phyloP scores from a whole-genome alignment of 2,888 invertebrate genomes.

The Leptopilina myrica region DNA sequence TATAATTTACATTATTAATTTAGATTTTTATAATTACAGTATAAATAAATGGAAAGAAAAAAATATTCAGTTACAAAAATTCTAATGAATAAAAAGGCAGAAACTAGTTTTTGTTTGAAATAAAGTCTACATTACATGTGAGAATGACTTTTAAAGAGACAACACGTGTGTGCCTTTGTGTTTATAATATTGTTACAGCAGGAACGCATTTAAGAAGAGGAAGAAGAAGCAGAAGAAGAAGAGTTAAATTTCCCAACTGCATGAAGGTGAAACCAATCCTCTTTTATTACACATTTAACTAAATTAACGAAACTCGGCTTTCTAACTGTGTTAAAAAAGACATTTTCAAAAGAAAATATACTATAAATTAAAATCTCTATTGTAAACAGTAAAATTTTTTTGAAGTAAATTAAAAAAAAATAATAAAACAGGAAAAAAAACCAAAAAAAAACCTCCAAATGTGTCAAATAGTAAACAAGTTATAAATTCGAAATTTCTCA shows the following conservation, averaged over 20 bases:
- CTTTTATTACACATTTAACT: background rate
- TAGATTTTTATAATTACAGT: too few relatives aligned
- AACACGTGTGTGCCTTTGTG: conserved; percentile 11
- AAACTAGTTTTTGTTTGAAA: background rate
- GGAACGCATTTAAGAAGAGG: too few relatives aligned
- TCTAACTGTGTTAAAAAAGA: background rate
- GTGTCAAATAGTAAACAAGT: background rate
- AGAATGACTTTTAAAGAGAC: background rate
- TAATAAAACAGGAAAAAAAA: background rate
- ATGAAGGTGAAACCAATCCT: background rate
- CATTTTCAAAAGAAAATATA: too few relatives aligned
- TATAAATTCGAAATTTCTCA: background rate
- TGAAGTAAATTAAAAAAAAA: too few relatives aligned
- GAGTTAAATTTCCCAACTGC: background rate
- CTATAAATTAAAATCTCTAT: background rate
- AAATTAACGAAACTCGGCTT: background rate
- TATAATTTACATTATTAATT: too few relatives aligned
- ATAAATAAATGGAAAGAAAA: too few relatives aligned
- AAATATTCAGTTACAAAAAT: background rate
- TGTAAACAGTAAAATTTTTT: too few relatives aligned
- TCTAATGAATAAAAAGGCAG: background rate
- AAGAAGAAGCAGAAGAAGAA: background rate
- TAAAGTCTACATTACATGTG: background rate
- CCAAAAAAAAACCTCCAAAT: too few relatives aligned
- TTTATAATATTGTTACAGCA: conserved; percentile 4